Percentiles rank a stretch among this genome's conserved stretches.
These are phyloP conservation scores for Cherax destructor DNA, from an alignment of 1,140 invertebrate genomes.

Conservation along the genomic window DNA sequence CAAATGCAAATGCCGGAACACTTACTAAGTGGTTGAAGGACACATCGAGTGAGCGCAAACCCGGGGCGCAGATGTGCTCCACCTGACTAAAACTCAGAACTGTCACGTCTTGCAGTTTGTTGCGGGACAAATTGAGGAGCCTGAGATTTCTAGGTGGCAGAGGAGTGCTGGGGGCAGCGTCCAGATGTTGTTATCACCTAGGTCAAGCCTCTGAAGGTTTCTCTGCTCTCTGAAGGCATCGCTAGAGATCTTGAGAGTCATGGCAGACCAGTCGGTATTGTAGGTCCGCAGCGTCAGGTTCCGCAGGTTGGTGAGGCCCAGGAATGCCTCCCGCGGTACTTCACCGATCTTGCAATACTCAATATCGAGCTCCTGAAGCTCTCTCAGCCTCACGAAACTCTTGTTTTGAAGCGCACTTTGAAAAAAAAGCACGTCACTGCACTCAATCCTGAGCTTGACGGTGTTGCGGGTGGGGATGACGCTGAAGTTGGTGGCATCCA, in stretches of 20 bases:
- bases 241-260: slow-evolving; percentile 84
- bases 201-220: slow-evolving; percentile 78
- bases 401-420: slow-evolving; percentile 83
- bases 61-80: slow-evolving; percentile 81
- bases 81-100: slow-evolving; percentile 84
- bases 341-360: slow-evolving; percentile 87
- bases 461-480: slow-evolving; percentile 82
- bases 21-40: slow-evolving; percentile 88
- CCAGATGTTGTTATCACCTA: slow-evolving; percentile 89
- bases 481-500: slow-evolving; percentile 90
- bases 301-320: slow-evolving; percentile 81
- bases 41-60: slow-evolving; percentile 82
- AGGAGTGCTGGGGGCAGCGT: slow-evolving; percentile 84
- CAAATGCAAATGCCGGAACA: slow-evolving; percentile 79
- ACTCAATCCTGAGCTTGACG: slow-evolving; percentile 83
- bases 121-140: slow-evolving; percentile 84
- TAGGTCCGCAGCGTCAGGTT: slow-evolving; percentile 83
- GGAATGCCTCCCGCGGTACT: slow-evolving; percentile 82
- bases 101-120: slow-evolving; percentile 88
- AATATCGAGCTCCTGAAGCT: slow-evolving; percentile 83
- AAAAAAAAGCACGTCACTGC: slow-evolving; percentile 82
- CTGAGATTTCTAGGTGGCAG: slow-evolving; percentile 84
- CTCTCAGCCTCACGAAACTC: slow-evolving; percentile 84
- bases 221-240: slow-evolving; percentile 77
- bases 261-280: slow-evolving; percentile 86